phyloP scores from a whole-genome alignment of 2,888 invertebrate species.

The Acronicta leporina region DNA sequence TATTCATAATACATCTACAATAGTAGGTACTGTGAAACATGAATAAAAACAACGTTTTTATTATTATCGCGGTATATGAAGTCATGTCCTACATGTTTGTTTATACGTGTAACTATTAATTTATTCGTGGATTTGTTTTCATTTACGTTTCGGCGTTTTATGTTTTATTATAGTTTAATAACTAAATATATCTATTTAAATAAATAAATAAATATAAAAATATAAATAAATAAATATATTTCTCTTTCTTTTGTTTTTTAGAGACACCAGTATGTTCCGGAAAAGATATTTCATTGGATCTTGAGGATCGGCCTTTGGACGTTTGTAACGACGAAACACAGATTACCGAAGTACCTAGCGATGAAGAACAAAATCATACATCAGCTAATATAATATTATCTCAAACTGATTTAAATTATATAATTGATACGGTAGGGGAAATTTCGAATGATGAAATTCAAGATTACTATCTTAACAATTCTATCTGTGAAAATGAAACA shows the following conservation, averaged over 20 bases:
- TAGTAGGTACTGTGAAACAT: too few species aligned
- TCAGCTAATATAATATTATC: constrained; percentile 23
- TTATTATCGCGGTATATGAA: too few species aligned
- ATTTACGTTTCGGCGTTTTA: too few species aligned
- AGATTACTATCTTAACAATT: background rate
- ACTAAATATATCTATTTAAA: too few species aligned
- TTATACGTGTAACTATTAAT: too few species aligned
- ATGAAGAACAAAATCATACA: constrained; percentile 21
- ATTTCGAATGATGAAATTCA: constrained; percentile 23
- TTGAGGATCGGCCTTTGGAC: constrained; percentile 13
- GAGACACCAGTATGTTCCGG: constrained; percentile 8
- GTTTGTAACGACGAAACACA: constrained; percentile 19
- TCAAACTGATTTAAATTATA: constrained; percentile 34
- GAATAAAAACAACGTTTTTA: too few species aligned
- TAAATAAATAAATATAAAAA: too few species aligned
- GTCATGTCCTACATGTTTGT: too few species aligned
- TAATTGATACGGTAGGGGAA: constrained; percentile 33
- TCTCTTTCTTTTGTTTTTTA: constrained; percentile 1
- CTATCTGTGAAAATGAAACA: constrained; percentile 8
- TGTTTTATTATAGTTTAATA: too few species aligned
- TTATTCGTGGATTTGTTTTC: too few species aligned
- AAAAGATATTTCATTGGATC: constrained; percentile 20
- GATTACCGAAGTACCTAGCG: constrained; percentile 7
- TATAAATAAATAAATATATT: background rate
- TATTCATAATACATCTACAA: too few species aligned